phyloP scores from a whole-genome alignment of 2,888 invertebrate genomes.

The Lymantria dispar region DNA sequence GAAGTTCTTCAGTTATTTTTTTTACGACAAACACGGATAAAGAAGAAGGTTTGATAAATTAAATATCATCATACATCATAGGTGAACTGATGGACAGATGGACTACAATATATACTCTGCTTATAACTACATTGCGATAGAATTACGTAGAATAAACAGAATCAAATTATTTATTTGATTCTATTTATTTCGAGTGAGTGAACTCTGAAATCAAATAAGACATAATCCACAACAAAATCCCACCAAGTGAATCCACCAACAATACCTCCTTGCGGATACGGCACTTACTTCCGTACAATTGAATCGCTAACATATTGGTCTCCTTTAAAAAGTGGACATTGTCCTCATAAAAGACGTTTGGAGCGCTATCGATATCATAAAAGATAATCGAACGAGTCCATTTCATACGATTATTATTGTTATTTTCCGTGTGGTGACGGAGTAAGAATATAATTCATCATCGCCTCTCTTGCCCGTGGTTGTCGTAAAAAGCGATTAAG shows the following conservation, averaged over 20 bases:
- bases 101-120: no score
- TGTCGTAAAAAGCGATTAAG: no score
- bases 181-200: not conserved
- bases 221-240: slow-evolving; percentile 22
- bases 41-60: no score
- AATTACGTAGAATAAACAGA: no score
- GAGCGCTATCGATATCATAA: not conserved
- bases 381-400: not conserved
- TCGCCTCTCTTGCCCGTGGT: no score
- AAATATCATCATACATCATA: no score
- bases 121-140: no score
- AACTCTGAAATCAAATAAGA: slow-evolving; percentile 21
- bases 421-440: no score
- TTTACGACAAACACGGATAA: no score
- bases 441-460: no score
- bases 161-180: not conserved
- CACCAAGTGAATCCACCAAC: slow-evolving; percentile 25
- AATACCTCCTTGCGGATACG: slow-evolving; percentile 44
- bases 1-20: no score
- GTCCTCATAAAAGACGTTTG: slow-evolving; percentile 35
- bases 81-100: no score
- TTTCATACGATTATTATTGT: not conserved
- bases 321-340: slow-evolving; percentile 57
- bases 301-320: slow-evolving; percentile 58
- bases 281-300: slow-evolving; percentile 69